Percentiles rank a stretch among this genome's conserved stretches.
phyloP scores from a whole-genome alignment of 1,140 invertebrate genomes.

The Hylaeus volcanicus region DNA sequence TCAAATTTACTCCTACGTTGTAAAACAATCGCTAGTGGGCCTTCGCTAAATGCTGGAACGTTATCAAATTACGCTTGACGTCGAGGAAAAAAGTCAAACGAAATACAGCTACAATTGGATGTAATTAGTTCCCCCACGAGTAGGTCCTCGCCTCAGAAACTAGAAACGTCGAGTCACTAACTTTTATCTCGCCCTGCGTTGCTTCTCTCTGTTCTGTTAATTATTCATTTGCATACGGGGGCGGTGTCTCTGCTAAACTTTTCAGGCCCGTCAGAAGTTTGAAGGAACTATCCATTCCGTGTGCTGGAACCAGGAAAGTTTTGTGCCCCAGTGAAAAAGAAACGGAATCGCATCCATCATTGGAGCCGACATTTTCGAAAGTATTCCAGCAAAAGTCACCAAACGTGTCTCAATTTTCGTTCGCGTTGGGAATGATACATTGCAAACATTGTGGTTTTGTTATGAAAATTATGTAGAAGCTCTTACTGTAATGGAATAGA shows the following conservation, averaged over 20 bases:
- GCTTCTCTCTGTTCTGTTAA: slow-evolving; percentile 32
- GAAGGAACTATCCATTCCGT: background rate
- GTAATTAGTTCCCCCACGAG: slow-evolving; percentile 19
- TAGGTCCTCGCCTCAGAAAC: slow-evolving; percentile 7
- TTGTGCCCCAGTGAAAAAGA: background rate
- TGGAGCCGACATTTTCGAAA: background rate
- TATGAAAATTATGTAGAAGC: too few species aligned
- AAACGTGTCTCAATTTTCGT: background rate
- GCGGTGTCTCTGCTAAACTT: slow-evolving; percentile 20
- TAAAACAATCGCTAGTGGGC: background rate
- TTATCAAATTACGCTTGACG: slow-evolving; percentile 4
- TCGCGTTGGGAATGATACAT: background rate
- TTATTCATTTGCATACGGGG: slow-evolving; percentile 32
- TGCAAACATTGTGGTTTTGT: too few species aligned
- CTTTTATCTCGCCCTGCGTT: slow-evolving; percentile 21
- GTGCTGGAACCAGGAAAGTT: background rate
- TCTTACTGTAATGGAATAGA: too few species aligned
- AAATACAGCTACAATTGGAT: slow-evolving; percentile 31
- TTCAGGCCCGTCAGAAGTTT: background rate
- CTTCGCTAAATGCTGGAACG: background rate
- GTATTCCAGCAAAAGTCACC: too few species aligned
- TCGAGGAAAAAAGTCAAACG: background rate
- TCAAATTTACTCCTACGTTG: too few species aligned
- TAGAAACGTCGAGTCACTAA: slow-evolving; percentile 16
- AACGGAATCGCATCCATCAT: background rate